These are phyloP conservation scores for Acrobasis suavella DNA, from an alignment of 2,888 invertebrate species.

Conservation along the genomic window DNA sequence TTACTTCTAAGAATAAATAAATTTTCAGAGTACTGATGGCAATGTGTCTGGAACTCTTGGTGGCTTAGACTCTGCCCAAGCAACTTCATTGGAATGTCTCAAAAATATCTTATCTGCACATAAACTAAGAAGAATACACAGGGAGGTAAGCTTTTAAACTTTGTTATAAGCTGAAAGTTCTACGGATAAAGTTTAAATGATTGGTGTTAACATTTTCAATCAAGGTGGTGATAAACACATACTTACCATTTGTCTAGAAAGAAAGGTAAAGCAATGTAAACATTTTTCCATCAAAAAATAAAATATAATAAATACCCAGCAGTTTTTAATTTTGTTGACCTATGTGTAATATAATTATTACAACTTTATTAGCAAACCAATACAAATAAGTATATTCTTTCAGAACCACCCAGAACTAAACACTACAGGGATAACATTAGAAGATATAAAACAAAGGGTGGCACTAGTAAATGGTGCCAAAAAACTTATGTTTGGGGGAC, in stretches of 20 bases:
- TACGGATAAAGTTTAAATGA: no score
- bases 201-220: no score
- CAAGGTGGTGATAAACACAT: no score
- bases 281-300: no score
- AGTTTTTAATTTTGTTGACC: no score
- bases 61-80: slow-evolving; percentile 57
- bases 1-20: neutral
- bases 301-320: no score
- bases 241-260: no score
- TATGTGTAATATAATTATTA: no score
- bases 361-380: neutral
- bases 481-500: slow-evolving; percentile 73
- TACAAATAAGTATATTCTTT: slow-evolving; percentile 37
- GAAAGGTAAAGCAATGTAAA: no score
- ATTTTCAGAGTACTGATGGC: slow-evolving; percentile 59
- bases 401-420: slow-evolving; percentile 89
- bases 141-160: slow-evolving; percentile 78
- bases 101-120: slow-evolving; percentile 87
- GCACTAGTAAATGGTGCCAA: slow-evolving; percentile 76
- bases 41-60: slow-evolving; percentile 69
- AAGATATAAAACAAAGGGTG: slow-evolving; percentile 82
- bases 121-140: slow-evolving; percentile 86
- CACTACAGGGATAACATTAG: slow-evolving; percentile 88
- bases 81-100: slow-evolving; percentile 84
- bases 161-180: neutral